Evolutionary conservation across 2,797 vertebrate species (phyloP), one percentile per base, ranked within the genome.

Genomic region (Nannoperca obscura): DNA sequence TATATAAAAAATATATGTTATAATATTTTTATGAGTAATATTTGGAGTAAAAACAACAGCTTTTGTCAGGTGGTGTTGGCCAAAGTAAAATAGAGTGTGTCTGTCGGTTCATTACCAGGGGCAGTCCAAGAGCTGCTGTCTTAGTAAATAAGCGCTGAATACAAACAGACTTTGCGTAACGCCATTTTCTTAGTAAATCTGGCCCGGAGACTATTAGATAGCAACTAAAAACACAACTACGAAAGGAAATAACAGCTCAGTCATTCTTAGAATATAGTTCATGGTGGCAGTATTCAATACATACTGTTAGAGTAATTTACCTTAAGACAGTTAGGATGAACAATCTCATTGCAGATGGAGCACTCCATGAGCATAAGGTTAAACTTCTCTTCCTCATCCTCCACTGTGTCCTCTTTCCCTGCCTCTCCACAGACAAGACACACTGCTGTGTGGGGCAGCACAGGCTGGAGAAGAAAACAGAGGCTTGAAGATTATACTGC

Each of bases 321-420:
- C 96, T 98, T 97, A 72, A 99, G 96, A 94, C 98, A 99, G 93
- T 96, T 96, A 4, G 98, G 98, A 91, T 99, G 98, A 86, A 98
- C 96, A 60, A 99, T 99, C 93, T 99, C 98, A 32, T 98, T 99
- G 93, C 98, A 99, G 94, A 98, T 98, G 91, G 98, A 99, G 89
- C 97, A 99, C 89, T 99, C 98, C 97, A 99, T 99, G 78, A 99
- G 96, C 97, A 98, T 99, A 74, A 98, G 95, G 91, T 97, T 96
- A 87, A 98, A 97, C 90, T 97, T 98, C 85, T 97, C 96, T 70
- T 97, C 97, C 76, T 97, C 96, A 14, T 97, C 96, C 80, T 98
- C 97, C 87, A 97, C 97, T 0, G 97, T 97, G 94, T 98, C 97
- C 83, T 99, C 98, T 77, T 99, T 99, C 71, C 97, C 98, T 0